Conservation (phyloP, 2,113 vertebrate genomes). For the Nicator chloris region DNA sequence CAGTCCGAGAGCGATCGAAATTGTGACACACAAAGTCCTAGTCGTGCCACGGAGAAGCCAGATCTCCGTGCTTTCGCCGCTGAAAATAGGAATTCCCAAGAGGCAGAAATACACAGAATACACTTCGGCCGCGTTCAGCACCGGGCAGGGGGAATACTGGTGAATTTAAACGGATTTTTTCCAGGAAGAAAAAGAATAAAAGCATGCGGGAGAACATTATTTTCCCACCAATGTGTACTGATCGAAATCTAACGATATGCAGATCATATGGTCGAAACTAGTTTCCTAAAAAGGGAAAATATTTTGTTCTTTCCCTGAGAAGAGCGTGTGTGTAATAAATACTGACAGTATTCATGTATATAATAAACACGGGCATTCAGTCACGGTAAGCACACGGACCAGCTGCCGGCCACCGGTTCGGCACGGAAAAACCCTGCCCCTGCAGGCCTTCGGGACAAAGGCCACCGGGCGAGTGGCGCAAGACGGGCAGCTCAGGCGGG, state of each 20-base stretch:
- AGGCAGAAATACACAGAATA: background rate
- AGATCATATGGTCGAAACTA: background rate
- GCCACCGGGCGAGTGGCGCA: background rate
- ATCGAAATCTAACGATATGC: background rate
- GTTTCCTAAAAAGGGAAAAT: background rate
- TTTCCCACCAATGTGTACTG: too few relatives aligned
- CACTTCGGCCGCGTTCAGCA: background rate
- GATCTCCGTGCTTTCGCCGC: background rate
- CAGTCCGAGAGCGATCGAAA: background rate
- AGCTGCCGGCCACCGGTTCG: background rate
- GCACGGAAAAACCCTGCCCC: background rate
- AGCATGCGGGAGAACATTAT: too few relatives aligned
- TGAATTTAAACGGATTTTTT: background rate
- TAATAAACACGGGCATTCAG: background rate
- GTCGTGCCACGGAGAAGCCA: background rate
- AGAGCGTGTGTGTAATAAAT: background rate
- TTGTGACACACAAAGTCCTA: too few relatives aligned
- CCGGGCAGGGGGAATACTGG: background rate
- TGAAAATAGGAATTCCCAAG: background rate
- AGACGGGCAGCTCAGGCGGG: background rate
- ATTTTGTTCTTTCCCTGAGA: background rate
- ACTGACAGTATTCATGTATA: background rate
- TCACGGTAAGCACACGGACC: background rate
- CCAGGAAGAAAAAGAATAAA: background rate
- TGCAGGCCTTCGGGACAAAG: background rate